Percentiles rank a stretch among this genome's conserved stretches.
Conservation (phyloP, 1,140 invertebrate genomes). For the Drosophila kikkawai region DNA sequence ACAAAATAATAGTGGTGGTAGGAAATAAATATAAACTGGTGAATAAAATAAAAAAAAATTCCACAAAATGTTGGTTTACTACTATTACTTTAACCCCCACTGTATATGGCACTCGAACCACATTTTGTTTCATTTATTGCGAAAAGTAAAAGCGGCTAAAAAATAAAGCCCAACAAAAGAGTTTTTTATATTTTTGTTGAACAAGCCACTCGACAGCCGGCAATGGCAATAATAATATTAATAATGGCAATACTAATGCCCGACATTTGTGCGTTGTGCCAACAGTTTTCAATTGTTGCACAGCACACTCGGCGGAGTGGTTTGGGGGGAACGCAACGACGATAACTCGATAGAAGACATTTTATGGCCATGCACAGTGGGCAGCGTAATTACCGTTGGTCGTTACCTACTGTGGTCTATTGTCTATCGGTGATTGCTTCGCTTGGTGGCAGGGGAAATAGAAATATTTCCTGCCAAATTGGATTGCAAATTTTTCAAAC, state of each 20-base stretch:
- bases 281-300: slow-evolving; percentile 57
- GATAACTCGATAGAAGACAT: slow-evolving; percentile 54
- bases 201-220: slow-evolving; percentile 42
- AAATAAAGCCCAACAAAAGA: slow-evolving; percentile 44
- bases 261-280: slow-evolving; percentile 51
- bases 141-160: slow-evolving; percentile 58
- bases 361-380: slow-evolving; percentile 62
- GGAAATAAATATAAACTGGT: background rate
- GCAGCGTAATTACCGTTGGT: slow-evolving; percentile 52
- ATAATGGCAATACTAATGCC: slow-evolving; percentile 39
- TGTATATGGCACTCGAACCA: slow-evolving; percentile 6
- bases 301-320: background rate
- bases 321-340: background rate
- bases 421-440: slow-evolving; percentile 43
- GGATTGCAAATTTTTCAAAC: slow-evolving; percentile 40
- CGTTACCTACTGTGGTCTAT: slow-evolving; percentile 47
- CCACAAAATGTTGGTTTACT: too few relatives aligned
- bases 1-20: background rate
- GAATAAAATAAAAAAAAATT: too few relatives aligned
- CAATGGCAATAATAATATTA: slow-evolving; percentile 36
- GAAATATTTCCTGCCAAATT: slow-evolving; percentile 49
- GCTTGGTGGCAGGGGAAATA: slow-evolving; percentile 10
- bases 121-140: slow-evolving; percentile 43
- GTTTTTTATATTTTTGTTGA: background rate
- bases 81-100: background rate